A percentile compares a stretch with the other conserved stretches of the same genome.
These are phyloP conservation scores for Euzophera pinguis DNA, from an alignment of 2,888 invertebrate genomes.

Conservation along the genomic window DNA sequence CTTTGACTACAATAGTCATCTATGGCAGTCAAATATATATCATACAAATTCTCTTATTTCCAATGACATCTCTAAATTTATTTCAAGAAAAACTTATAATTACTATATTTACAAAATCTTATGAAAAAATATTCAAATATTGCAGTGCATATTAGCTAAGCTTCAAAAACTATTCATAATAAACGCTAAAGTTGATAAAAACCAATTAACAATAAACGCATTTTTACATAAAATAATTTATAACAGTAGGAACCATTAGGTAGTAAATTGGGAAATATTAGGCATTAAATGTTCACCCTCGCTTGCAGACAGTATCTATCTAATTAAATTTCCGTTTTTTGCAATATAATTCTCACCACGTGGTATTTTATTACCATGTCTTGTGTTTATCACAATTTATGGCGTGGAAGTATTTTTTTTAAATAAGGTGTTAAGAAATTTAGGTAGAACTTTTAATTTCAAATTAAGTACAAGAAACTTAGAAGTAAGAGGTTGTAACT, in stretches of 20 bases:
- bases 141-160: too few relatives aligned
- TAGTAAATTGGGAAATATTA: slow-evolving; percentile 46
- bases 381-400: slow-evolving; percentile 55
- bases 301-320: slow-evolving; percentile 36
- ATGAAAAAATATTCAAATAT: too few relatives aligned
- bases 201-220: not conserved
- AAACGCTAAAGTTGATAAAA: not conserved
- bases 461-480: too few relatives aligned
- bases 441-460: too few relatives aligned
- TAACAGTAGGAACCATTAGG: slow-evolving; percentile 12
- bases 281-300: slow-evolving; percentile 37
- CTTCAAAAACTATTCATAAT: too few relatives aligned
- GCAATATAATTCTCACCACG: slow-evolving; percentile 53
- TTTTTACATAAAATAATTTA: slow-evolving; percentile 13
- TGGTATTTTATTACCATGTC: slow-evolving; percentile 53
- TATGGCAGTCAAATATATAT: too few relatives aligned
- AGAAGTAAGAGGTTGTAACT: too few relatives aligned
- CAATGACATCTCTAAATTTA: too few relatives aligned
- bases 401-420: slow-evolving; percentile 34
- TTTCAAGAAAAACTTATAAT: too few relatives aligned
- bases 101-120: too few relatives aligned
- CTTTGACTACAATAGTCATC: too few relatives aligned
- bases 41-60: too few relatives aligned
- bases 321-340: slow-evolving; percentile 53
- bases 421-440: slow-evolving; percentile 23